Base-by-base conservation (phyloP, 2,888 invertebrate genomes). In the Andrena hattorfiana region DNA sequence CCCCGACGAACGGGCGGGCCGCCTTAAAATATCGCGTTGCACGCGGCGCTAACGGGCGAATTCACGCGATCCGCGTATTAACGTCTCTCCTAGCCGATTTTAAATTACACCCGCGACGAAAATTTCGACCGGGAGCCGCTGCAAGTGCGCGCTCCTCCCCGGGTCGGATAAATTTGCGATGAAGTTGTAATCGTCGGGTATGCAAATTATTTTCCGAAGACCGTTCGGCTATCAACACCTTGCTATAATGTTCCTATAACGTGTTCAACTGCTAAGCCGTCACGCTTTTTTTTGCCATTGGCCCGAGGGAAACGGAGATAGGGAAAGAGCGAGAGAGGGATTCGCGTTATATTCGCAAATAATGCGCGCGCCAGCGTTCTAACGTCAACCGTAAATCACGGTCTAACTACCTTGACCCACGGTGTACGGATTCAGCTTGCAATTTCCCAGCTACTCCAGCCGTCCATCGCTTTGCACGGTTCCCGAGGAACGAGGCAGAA, bases 161-260 rank as follows among this genome's bases (percentile, higher is more conserved):
- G 16, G 42, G 16, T 42, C 42, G 42, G 42, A 16, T 42, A 42
- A 42, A 42, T 42, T 88, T 20, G 86, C 85, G 86, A 90, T 90
- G 87, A 86, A 89, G 84, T 86, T 85, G 86, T 90, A 89, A 91
- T 87, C 87, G 63, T 85, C 75, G 82, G 82, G 83, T 90, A 89
- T 87, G 89, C 84, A 90, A 89, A 91, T 90, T 84, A 88, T 83
- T 85, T 82, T 77, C 75, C 83, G 68, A 83, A 84, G 80, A 69
- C 77, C 63, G 69, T 88, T 85, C 75, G 32, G 56, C 81, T 84
- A 84, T 85, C 78, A 81, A 81, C 85, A 81, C 77, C 68, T 68
- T 70, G 70, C 68, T 79, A 81, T 84, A 82, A 87, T 32, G 68
- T 73, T 59, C 42, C 28, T 20, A 32, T 26, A 35, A 49, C 72